These are phyloP conservation scores for Brachypteracias leptosomus DNA, from an alignment of 2,113 vertebrate genomes.

Conservation along the genomic window DNA sequence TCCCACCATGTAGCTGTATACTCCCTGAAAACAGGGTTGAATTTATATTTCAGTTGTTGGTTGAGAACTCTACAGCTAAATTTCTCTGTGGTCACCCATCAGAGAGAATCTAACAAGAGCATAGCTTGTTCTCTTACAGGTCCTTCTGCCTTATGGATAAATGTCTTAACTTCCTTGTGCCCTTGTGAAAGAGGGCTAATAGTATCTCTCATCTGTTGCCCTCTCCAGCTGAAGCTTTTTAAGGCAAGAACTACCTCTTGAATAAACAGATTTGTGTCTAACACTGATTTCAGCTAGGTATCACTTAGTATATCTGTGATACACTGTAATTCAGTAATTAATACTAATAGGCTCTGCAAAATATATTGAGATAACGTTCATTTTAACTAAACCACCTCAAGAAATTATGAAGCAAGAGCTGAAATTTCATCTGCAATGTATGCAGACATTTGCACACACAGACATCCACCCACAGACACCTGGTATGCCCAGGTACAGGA, in stretches of 20 bases:
- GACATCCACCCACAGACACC: not conserved
- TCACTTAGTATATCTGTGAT: not conserved
- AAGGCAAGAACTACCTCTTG: not conserved
- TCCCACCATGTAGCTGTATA: not conserved
- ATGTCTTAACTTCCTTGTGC: not conserved
- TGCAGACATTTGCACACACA: not conserved
- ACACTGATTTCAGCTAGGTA: not conserved
- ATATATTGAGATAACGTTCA: not conserved
- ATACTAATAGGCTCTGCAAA: not conserved
- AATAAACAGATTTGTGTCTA: not conserved
- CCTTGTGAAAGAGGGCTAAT: not conserved
- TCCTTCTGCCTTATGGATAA: not conserved
- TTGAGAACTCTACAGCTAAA: not conserved
- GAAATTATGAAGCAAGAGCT: not conserved
- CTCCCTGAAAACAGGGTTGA: not conserved
- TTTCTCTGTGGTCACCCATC: not conserved
- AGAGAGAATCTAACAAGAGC: not conserved
- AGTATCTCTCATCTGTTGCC: not conserved
- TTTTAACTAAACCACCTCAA: not conserved
- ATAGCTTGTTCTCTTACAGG: not conserved
- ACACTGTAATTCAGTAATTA: not conserved
- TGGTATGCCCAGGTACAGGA: not conserved
- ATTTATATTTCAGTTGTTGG: accelerated
- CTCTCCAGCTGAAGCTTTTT: not conserved
- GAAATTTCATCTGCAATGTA: not conserved